Conservation (phyloP, 2,797 vertebrate genomes). For the Pristis pectinata region DNA sequence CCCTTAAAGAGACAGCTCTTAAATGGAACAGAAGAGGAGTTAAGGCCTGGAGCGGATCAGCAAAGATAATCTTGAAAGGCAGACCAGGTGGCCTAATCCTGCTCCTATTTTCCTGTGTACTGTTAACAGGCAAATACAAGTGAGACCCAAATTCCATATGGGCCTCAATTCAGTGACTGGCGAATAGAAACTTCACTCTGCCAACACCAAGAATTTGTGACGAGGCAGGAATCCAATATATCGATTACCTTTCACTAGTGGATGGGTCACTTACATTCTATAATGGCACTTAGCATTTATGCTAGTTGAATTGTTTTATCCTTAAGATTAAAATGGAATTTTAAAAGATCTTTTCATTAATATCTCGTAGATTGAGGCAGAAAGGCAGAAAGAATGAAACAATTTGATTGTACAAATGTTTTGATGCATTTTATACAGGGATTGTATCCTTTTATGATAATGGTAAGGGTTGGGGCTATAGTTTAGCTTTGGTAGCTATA, state of each 20-base stretch:
- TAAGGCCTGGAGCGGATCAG: too few relatives aligned
- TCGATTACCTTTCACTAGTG: too few relatives aligned
- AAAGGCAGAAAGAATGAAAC: background rate
- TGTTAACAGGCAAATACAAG: too few relatives aligned
- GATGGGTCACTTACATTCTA: background rate
- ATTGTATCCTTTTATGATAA: background rate
- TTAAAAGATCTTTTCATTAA: background rate
- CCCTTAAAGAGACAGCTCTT: too few relatives aligned
- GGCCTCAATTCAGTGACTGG: too few relatives aligned
- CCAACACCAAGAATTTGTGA: background rate
- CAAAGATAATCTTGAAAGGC: too few relatives aligned
- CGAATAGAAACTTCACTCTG: background rate
- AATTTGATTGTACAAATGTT: background rate
- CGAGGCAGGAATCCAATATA: background rate
- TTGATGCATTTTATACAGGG: background rate
- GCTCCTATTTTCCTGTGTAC: too few relatives aligned
- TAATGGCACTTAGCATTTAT: background rate
- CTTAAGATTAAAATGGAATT: background rate
- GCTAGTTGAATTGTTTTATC: background rate
- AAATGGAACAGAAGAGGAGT: too few relatives aligned
- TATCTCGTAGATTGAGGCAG: background rate
- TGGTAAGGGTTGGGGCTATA: background rate
- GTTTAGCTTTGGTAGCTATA: background rate
- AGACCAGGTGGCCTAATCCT: too few relatives aligned
- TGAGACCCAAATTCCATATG: too few relatives aligned